phyloP scores from a whole-genome alignment of 2,797 vertebrate species.

The Pipistrellus kuhlii region DNA sequence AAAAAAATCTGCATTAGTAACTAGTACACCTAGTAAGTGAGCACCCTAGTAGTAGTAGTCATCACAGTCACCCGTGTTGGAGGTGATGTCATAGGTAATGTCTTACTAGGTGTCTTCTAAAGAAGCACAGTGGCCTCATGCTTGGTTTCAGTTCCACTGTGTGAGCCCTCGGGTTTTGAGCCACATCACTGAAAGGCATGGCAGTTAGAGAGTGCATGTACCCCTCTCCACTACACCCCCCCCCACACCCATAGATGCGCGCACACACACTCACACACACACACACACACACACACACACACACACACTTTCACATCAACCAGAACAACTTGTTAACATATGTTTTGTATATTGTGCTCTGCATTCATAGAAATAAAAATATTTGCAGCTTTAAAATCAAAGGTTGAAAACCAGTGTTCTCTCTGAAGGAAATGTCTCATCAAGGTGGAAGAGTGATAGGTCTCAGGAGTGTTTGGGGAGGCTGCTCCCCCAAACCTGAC shows the following conservation, averaged over 20 bases:
- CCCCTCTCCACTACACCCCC: no score
- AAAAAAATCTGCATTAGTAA: no score
- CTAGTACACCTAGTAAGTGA: neutral
- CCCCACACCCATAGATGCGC: no score
- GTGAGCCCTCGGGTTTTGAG: neutral
- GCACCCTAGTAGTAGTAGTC: neutral
- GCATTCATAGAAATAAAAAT: neutral
- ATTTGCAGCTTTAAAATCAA: constrained; percentile 16
- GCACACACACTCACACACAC: no score
- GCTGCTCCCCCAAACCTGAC: neutral
- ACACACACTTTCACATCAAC: neutral
- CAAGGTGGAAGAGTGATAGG: no score
- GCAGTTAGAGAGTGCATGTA: neutral
- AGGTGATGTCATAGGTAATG: rapidly evolving
- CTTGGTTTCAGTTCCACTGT: neutral
- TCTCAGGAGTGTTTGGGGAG: neutral
- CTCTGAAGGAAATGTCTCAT: neutral
- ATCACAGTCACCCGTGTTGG: rapidly evolving
- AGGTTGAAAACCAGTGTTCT: neutral
- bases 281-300: no score
- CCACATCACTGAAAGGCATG: neutral
- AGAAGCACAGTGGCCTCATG: neutral
- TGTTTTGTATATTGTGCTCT: neutral
- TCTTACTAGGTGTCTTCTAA: neutral
- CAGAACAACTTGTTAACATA: neutral